A percentile compares a stretch with the other conserved stretches of the same genome.
These are phyloP conservation scores for Cyprinodon tularosa DNA, from an alignment of 2,113 vertebrate species.

Conservation along the genomic window DNA sequence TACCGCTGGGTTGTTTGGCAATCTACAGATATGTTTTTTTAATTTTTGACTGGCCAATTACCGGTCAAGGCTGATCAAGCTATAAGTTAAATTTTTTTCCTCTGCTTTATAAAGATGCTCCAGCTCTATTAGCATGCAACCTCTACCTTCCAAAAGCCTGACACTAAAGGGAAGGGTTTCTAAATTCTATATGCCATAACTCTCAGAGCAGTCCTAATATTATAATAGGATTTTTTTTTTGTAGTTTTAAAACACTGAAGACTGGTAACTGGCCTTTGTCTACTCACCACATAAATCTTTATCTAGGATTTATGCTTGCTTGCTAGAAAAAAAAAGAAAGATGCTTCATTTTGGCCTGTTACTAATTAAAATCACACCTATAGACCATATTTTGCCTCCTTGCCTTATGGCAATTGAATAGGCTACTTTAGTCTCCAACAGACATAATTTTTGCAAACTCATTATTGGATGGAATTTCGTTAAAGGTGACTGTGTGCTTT, in stretches of 20 bases:
- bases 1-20: not conserved
- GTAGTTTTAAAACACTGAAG: not conserved
- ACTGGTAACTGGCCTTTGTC: too few species aligned
- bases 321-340: not conserved
- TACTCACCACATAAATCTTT: not conserved
- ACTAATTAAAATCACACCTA: not conserved
- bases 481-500: slow-evolving; percentile 55
- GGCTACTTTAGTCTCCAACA: slow-evolving; percentile 3
- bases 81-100: not conserved
- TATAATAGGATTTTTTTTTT: not conserved
- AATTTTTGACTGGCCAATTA: too few species aligned
- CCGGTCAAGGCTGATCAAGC: not conserved
- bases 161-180: not conserved
- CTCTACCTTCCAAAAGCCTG: not conserved
- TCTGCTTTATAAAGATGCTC: not conserved
- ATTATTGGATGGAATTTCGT: slow-evolving; percentile 54
- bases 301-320: not conserved
- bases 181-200: not conserved
- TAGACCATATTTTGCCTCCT: not conserved
- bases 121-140: too few species aligned
- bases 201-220: not conserved
- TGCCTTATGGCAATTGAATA: not conserved
- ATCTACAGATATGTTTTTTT: not conserved
- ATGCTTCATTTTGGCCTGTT: not conserved
- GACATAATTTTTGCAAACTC: slow-evolving; percentile 24